Evolutionary conservation across 2,113 vertebrate genomes (phyloP), one percentile per base, ranked within the genome.

Genomic region (Oreocharis arfaki): DNA sequence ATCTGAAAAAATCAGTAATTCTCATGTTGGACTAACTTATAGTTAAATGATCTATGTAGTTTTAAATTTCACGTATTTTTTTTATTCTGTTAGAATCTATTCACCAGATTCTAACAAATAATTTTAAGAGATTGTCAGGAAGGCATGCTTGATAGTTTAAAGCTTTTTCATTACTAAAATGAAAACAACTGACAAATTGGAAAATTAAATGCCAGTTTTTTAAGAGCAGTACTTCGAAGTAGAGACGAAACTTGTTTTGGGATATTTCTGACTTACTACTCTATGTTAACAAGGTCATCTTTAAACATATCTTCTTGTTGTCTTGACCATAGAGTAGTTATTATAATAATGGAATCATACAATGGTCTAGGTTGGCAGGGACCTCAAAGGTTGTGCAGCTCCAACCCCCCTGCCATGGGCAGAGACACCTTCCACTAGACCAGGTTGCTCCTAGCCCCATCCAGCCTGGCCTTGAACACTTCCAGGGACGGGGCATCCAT

Each of bases 141-240:
- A 95, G 49, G n/a, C 37, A 85, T 82, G 60, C 37, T 87, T 91
- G 79, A 53, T 13, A 90, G 44, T 63, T 91, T 74, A 86, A 16
- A 28, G 41, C 60, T 84, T 79, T 86, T 75, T 70, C 90, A 53
- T 70, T 84, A 94, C 55, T 77, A 90, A 96, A 89, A 89, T 53
- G 21, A 67, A 89, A 68, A 60, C 15, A 14, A 32, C 3, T 33
- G 39, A 78, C 30, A 14, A 88, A 84, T 41, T 93, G 52, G 52
- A 96, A 97, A 94, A 97, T 60, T 90, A 90, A 96, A 96, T 61
- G 39, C 17, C 13, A 86, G 6, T 91, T 89, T 91, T 89, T 96
- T 81, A 41, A 95, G 94, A 89, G 89, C 35, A 93, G 61, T 80
- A 95, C 93, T 92, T 97, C 61, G 52, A 91, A 90, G 50, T 39